Evolutionary conservation across 2,888 invertebrate genomes (phyloP).

Genomic region (Papilio demoleus): DNA sequence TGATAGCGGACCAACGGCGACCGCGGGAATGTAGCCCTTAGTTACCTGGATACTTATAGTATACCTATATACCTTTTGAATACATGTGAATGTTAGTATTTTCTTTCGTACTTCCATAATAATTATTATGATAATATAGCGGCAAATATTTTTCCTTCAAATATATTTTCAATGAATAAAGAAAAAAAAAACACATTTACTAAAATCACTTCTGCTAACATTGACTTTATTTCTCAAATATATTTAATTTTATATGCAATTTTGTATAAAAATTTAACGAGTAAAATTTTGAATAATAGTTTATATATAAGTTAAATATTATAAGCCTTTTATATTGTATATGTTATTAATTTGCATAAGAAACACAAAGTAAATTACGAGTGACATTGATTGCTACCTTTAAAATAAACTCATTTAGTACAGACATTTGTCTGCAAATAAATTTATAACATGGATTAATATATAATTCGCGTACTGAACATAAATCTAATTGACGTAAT

Average conservation of each 20-base stretch:
- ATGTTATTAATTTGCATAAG: background rate
- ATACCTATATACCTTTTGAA: slow-evolving; percentile 8
- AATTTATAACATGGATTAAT: slow-evolving; percentile 29
- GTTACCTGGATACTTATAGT: slow-evolving; percentile 35
- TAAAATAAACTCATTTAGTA: slow-evolving; percentile 26
- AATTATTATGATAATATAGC: too few species aligned
- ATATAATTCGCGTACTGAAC: slow-evolving; percentile 30
- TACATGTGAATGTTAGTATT: background rate
- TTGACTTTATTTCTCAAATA: too few species aligned
- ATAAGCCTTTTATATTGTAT: too few species aligned
- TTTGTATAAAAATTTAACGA: too few species aligned
- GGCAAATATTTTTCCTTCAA: too few species aligned
- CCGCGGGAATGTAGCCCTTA: slow-evolving; percentile 65
- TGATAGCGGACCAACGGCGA: slow-evolving; percentile 76
- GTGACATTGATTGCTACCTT: slow-evolving; percentile 17
- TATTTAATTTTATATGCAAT: too few species aligned
- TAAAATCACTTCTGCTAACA: too few species aligned
- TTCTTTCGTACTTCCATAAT: background rate
- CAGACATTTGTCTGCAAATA: slow-evolving; percentile 31
- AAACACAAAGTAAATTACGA: slow-evolving; percentile 19
- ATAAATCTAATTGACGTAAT: slow-evolving; percentile 31
- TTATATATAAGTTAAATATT: too few species aligned
- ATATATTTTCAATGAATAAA: too few species aligned
- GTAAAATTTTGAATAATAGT: too few species aligned
- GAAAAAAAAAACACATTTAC: too few species aligned